Evolutionary conservation across 2,797 vertebrate genomes (phyloP).

Genomic region (Scomberomorus guttatus): DNA sequence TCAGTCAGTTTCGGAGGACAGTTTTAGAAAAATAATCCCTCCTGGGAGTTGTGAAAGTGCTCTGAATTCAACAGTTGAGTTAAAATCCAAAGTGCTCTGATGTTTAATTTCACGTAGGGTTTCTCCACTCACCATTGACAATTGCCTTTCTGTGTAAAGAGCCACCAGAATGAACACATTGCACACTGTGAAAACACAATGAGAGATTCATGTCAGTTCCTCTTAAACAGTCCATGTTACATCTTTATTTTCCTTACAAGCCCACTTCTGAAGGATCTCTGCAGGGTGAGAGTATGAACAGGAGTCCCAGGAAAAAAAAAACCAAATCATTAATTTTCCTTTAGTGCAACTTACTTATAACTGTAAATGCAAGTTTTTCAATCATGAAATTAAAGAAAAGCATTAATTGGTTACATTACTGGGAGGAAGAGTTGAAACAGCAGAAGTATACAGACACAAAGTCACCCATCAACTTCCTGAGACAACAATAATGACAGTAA

Average conservation of each 20-base stretch:
- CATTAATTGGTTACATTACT: neutral
- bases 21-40: conserved; percentile 65
- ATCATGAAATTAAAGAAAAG: neutral
- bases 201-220: conserved; percentile 31
- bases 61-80: conserved; percentile 42
- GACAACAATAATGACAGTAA: neutral
- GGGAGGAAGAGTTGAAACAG: too few species aligned
- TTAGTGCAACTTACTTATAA: too few species aligned
- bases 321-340: neutral
- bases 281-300: neutral
- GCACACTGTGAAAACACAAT: conserved; percentile 79
- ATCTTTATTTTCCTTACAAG: neutral
- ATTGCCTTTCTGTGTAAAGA: conserved; percentile 85
- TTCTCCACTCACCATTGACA: conserved; percentile 83
- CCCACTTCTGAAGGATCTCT: neutral
- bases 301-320: neutral
- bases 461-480: neutral
- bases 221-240: neutral
- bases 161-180: conserved; percentile 84
- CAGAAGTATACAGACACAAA: too few species aligned
- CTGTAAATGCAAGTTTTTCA: too few species aligned
- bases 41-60: conserved; percentile 40
- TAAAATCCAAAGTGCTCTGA: conserved; percentile 29
- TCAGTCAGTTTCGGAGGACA: conserved; percentile 45
- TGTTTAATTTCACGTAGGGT: conserved; percentile 9